Evolutionary conservation across 2,113 vertebrate species (phyloP), one percentile per base, ranked within the genome.

Genomic region (Pycnonotus jocosus): DNA sequence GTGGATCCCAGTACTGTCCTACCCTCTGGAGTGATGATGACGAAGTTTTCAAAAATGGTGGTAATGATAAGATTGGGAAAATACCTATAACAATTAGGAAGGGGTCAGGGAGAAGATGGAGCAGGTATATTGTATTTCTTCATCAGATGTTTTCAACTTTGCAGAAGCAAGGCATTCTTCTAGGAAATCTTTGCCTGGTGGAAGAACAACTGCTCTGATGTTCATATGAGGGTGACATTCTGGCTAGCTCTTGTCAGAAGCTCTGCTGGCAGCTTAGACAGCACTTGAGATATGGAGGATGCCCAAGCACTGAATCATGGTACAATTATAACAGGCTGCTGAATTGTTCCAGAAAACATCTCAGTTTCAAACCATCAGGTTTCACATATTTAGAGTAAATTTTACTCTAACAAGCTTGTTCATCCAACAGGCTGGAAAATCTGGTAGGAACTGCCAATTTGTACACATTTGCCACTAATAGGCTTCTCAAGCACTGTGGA

Each of bases 381-480:
- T 95, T 94, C 92, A 83, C 82, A 81, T 83, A 90, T 93, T 93
- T 93, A 50, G 72, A 86, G 88, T 81, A 96, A 93, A 92, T 94
- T 93, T 82, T 81, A 81, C n/a, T 73, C 54, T 73, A 92, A 93
- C 0, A 3, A 95, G 68, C 58, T 88, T 93, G 82, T 94, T 88
- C 5, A 0, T 77, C 72, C 88, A 96, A 92, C 68, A 92, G 82
- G 54, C 82, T 92, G 82, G 91, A 94, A 95, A 94, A 92, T 84
- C 51, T 86, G 73, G 23, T 71, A 81, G 56, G 71, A 94, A 25
- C 60, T 83, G 76, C 80, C 92, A 93, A 74, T 92, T 86, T 81
- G 74, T 88, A 86, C 38, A 38, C 60, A 86, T 94, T 95, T 93
- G 47, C 27, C 51, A n/a, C 50, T 93, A 86, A 90, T n/a, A 93